Conservation (phyloP, 2,888 invertebrate species). For the Calliphora vomitoria region DNA sequence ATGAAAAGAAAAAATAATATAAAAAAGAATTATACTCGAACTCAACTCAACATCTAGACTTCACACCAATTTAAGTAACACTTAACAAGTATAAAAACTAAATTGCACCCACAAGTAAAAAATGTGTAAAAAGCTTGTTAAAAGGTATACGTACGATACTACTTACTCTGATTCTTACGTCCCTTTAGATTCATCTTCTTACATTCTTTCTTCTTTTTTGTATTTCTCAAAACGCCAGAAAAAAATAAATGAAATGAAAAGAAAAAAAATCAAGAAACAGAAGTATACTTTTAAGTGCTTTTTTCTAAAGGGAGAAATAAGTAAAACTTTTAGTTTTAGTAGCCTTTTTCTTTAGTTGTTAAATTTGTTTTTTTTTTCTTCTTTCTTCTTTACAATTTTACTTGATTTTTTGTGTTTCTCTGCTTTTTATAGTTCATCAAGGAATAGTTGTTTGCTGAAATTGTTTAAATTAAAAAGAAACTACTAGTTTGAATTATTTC, state of each 20-base stretch:
- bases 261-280: not conserved
- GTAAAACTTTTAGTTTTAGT: slow-evolving; percentile 52
- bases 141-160: slow-evolving; percentile 34
- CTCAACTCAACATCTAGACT: slow-evolving; percentile 44
- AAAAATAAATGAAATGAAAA: not conserved
- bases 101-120: slow-evolving; percentile 65
- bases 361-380: not conserved
- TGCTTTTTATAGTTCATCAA: slow-evolving; percentile 38
- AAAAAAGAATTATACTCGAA: slow-evolving; percentile 1
- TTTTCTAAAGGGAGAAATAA: slow-evolving; percentile 20
- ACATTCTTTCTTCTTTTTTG: slow-evolving; percentile 2
- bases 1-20: not conserved
- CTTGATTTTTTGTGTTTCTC: slow-evolving; percentile 10
- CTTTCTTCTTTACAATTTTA: slow-evolving; percentile 11
- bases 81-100: slow-evolving; percentile 62
- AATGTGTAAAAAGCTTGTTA: slow-evolving; percentile 56
- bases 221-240: not conserved
- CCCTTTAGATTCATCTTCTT: slow-evolving; percentile 26
- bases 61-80: slow-evolving; percentile 67
- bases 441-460: slow-evolving; percentile 48
- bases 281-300: slow-evolving; percentile 67
- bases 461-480: slow-evolving; percentile 50
- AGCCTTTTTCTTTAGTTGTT: slow-evolving; percentile 35
- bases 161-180: slow-evolving; percentile 24
- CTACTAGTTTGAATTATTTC: slow-evolving; percentile 20